These are phyloP conservation scores for Etia nguti DNA, from an alignment of 2,113 vertebrate genomes.

Conservation along the genomic window DNA sequence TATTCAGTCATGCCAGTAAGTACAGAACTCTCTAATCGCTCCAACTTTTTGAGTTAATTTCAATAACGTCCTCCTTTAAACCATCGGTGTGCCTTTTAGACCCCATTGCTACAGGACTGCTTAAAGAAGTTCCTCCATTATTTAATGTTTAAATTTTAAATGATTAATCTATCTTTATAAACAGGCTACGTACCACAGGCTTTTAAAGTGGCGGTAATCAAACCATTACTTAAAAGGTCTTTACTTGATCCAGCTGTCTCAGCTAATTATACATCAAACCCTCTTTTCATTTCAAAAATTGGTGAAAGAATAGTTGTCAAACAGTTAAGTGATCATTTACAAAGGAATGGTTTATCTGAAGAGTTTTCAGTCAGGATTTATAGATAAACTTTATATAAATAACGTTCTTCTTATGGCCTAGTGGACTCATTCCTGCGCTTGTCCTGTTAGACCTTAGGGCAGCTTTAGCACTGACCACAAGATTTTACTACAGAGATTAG, in stretches of 20 bases:
- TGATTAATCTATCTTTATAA: neutral
- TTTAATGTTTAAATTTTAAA: neutral
- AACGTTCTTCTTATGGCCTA: too few relatives aligned
- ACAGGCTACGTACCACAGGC: neutral
- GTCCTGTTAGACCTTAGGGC: neutral
- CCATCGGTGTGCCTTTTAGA: too few relatives aligned
- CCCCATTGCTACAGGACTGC: too few relatives aligned
- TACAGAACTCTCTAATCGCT: neutral
- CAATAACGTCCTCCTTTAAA: too few relatives aligned
- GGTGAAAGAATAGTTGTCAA: neutral
- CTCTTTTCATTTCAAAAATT: neutral
- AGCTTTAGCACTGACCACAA: neutral
- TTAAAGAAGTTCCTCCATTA: too few relatives aligned
- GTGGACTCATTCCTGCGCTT: neutral
- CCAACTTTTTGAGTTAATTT: too few relatives aligned
- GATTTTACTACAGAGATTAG: neutral
- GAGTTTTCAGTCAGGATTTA: neutral
- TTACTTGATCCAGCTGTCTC: neutral
- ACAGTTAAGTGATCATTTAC: neutral
- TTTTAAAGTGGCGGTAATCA: neutral
- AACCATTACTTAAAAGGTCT: neutral
- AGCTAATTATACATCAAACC: neutral
- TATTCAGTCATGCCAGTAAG: neutral
- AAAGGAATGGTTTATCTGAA: neutral
- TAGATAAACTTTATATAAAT: neutral